Evolutionary conservation across 1,140 invertebrate species (phyloP), one percentile per base, ranked within the genome.

Genomic region (Megalopta genalis): DNA sequence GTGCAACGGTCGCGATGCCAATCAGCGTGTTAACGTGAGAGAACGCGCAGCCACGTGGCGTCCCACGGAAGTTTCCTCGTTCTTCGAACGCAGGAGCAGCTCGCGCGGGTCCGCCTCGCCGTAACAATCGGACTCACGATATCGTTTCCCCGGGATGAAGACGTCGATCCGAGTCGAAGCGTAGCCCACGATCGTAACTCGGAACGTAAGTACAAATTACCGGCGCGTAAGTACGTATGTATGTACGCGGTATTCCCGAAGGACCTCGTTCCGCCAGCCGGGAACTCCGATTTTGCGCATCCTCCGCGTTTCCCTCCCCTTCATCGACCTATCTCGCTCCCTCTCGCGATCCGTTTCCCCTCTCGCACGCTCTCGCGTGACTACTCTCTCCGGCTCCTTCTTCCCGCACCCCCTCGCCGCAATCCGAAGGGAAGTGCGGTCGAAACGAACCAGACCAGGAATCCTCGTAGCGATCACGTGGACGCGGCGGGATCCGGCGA

Each of bases 21-120:
- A 75, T 80, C 76, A 71, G 64, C 82, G 39, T 60, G 63, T 72
- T 49, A 69, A 39, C 63, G 77, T 39, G 77, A 81, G 60, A 64
- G 16, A 18, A 21, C 27, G 32, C 25, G 60, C 32, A 2, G 59
- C n/a, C 83, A 85, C 83, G 77, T 85, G 32, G 42, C 12, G 9
- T 14, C 37, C 66, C 65, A 64, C 37, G n/a, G 25, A 42, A n/a
- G 46, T 16, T 37, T 32, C 46, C 46, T 49, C 12, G 46, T 49
- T 7, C 16, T 16, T 2, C 42, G 42, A 10, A 0, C 42, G 42
- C 10, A 12, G 12, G 10, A 12, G 42, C 3, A 46, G 42, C 12
- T 14, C 14, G 42, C 14, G 42, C 3, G 14, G 42, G 42, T 46
- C n/a, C n/a, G 42, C 59, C 16, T 16, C 49, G 25, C 65, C 18